Evolutionary conservation across 2,888 invertebrate species (phyloP).

Genomic region (Drosophila parthenogenetica): DNA sequence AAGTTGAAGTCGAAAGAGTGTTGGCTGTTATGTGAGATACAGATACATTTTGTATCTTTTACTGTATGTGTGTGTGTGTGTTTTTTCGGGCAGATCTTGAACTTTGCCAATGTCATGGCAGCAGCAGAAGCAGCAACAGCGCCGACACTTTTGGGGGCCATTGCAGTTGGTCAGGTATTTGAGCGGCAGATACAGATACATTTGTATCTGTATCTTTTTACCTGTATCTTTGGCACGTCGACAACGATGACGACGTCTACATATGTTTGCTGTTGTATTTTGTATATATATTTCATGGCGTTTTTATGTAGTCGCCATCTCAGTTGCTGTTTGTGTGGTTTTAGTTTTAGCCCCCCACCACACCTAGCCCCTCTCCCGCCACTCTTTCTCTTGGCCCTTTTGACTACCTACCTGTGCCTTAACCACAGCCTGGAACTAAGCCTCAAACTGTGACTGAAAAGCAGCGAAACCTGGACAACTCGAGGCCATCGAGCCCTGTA

Average conservation of each 20-base stretch:
- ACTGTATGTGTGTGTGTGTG: slow-evolving; percentile 25
- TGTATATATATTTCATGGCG: slow-evolving; percentile 63
- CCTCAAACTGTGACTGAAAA: slow-evolving; percentile 10
- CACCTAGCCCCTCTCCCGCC: background rate
- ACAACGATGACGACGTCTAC: slow-evolving; percentile 65
- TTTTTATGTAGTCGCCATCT: slow-evolving; percentile 62
- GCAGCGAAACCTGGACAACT: slow-evolving; percentile 16
- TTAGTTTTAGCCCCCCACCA: slow-evolving; percentile 51
- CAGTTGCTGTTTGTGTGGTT: slow-evolving; percentile 52
- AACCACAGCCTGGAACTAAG: slow-evolving; percentile 16
- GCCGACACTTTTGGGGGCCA: slow-evolving; percentile 58
- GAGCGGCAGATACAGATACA: slow-evolving; percentile 68
- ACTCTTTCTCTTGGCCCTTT: slow-evolving; percentile 22
- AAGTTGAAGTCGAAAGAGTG: slow-evolving; percentile 7
- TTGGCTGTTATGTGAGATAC: slow-evolving; percentile 19
- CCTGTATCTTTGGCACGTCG: slow-evolving; percentile 79
- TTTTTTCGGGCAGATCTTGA: slow-evolving; percentile 63
- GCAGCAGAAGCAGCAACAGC: slow-evolving; percentile 6
- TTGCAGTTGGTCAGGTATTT: slow-evolving; percentile 68
- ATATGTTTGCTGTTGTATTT: slow-evolving; percentile 67
- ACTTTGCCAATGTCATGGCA: slow-evolving; percentile 71
- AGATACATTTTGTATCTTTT: slow-evolving; percentile 21
- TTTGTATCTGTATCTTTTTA: slow-evolving; percentile 76
- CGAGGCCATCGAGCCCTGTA: slow-evolving; percentile 23
- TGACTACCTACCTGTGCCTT: slow-evolving; percentile 51